Percentiles rank a stretch among this genome's conserved stretches.
These are phyloP conservation scores for Margarornis squamiger DNA, from an alignment of 2,797 vertebrate species.

Conservation along the genomic window DNA sequence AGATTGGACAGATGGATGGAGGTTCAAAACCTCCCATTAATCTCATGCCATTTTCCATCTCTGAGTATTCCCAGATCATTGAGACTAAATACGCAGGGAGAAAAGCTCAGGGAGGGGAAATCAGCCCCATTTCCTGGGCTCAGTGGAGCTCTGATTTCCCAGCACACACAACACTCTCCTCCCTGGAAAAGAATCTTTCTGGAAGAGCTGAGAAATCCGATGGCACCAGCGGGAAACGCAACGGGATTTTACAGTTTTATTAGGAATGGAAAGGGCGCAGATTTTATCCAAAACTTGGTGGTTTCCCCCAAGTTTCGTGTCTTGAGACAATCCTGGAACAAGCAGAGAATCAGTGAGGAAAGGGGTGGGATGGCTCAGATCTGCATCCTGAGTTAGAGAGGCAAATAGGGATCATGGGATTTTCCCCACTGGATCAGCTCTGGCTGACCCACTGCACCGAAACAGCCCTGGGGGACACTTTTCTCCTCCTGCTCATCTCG, in stretches of 20 bases:
- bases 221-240: not conserved
- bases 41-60: not conserved
- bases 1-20: not conserved
- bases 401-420: not conserved
- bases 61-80: not conserved
- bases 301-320: not conserved
- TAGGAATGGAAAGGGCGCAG: not conserved
- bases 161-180: not conserved
- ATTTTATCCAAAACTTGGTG: not conserved
- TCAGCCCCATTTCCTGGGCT: not conserved
- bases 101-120: not conserved
- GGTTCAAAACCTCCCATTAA: not conserved
- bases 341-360: accelerated
- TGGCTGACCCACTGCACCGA: not conserved
- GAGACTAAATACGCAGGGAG: not conserved
- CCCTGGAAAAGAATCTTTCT: not conserved
- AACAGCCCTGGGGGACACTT: not conserved
- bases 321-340: not conserved
- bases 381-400: not conserved
- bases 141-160: not conserved
- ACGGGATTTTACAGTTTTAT: not conserved
- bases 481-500: not conserved
- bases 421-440: not conserved
- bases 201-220: not conserved
- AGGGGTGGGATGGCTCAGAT: not conserved